A percentile compares a stretch with the other conserved stretches of the same genome.
These are phyloP conservation scores for Rosalia funebris DNA, from an alignment of 2,888 invertebrate species.

Conservation along the genomic window DNA sequence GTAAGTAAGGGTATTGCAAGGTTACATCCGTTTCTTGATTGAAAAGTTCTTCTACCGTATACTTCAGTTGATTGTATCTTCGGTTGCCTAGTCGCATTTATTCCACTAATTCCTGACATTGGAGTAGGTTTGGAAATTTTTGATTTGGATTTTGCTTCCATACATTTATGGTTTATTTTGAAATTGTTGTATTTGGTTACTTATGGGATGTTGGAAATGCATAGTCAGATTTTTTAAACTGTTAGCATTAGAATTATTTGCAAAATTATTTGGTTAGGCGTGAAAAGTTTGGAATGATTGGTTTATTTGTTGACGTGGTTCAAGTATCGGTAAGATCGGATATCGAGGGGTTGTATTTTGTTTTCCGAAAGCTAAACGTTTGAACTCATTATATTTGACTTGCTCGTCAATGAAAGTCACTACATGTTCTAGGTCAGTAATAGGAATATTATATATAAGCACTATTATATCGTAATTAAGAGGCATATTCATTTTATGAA, in stretches of 20 bases:
- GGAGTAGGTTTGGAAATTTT: too few species aligned
- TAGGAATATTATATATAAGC: neutral
- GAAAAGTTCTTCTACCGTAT: too few species aligned
- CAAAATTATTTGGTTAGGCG: neutral
- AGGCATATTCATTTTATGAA: neutral
- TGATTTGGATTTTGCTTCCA: too few species aligned
- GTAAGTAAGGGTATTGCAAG: too few species aligned
- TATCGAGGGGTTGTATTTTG: neutral
- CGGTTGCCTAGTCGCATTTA: too few species aligned
- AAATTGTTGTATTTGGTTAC: neutral
- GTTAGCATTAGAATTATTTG: neutral
- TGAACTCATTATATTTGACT: neutral
- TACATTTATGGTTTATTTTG: neutral
- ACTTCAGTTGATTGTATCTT: too few species aligned
- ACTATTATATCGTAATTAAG: neutral
- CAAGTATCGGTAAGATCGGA: neutral
- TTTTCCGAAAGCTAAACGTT: neutral
- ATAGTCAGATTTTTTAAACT: neutral
- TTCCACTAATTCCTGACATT: too few species aligned
- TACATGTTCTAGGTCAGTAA: neutral
- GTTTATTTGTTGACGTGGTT: neutral
- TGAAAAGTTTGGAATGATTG: neutral
- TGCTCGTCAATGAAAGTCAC: neutral
- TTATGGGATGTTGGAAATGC: neutral
- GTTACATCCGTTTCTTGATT: too few species aligned